Percentiles rank a stretch among this genome's conserved stretches.
Evolutionary conservation across 2,888 invertebrate species (phyloP).

Genomic region (Agrochola circellaris): DNA sequence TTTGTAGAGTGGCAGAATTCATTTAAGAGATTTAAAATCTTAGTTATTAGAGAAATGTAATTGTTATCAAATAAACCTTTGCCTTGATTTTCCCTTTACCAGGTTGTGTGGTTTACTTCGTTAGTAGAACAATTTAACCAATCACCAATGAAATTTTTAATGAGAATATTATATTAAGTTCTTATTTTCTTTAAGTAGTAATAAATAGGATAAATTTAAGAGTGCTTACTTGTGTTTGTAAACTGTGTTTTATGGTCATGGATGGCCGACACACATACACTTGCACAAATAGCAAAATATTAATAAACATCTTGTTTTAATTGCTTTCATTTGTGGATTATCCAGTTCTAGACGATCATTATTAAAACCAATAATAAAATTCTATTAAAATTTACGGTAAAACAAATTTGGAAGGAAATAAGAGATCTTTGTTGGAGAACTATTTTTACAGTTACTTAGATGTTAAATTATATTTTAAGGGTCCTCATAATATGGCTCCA

Average conservation of each 20-base stretch:
- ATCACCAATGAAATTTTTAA: conserved; percentile 60
- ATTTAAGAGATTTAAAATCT: conserved; percentile 42
- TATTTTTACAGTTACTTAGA: conserved; percentile 74
- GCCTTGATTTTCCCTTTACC: conserved; percentile 29
- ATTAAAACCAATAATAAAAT: conserved; percentile 43
- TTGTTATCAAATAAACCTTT: conserved; percentile 44
- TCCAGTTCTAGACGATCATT: conserved; percentile 29
- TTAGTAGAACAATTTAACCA: conserved; percentile 51
- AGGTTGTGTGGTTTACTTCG: conserved; percentile 57
- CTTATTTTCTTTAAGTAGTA: conserved; percentile 57
- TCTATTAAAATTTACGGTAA: conserved; percentile 55
- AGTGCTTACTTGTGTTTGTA: conserved; percentile 62
- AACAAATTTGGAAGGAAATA: conserved; percentile 63
- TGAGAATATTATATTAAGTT: conserved; percentile 48
- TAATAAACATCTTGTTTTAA: conserved; percentile 23
- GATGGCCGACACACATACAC: conserved; percentile 36
- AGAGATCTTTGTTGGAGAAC: conserved; percentile 74
- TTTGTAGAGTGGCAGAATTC: conserved; percentile 22
- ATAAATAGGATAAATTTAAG: conserved; percentile 66
- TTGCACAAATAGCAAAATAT: conserved; percentile 63
- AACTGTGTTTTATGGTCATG: conserved; percentile 34
- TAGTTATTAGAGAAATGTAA: conserved; percentile 44
- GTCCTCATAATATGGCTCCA: conserved; percentile 70
- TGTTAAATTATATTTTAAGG: conserved; percentile 71
- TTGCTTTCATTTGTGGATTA: conserved; percentile 41